Conservation (phyloP, 2,797 vertebrate species). For the Danionella dracula region DNA sequence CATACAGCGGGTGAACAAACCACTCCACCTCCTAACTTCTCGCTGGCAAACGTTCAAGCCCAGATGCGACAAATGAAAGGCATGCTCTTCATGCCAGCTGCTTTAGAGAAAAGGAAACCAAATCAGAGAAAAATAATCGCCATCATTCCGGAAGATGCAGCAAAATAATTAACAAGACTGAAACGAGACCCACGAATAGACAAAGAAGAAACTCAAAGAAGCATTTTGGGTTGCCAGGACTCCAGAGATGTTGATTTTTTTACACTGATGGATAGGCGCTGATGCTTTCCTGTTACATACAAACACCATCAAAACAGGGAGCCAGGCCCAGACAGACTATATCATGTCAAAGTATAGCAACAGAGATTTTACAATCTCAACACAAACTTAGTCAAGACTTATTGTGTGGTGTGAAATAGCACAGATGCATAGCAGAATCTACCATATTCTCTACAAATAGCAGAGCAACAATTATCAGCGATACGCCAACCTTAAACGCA, state of each 20-base stretch:
- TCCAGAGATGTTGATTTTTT: slow-evolving; percentile 6
- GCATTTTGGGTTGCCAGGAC: slow-evolving; percentile 21
- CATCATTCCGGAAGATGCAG: slow-evolving; percentile 48
- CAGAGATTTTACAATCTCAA: slow-evolving; percentile 13
- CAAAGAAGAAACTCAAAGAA: slow-evolving; percentile 42
- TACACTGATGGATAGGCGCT: slow-evolving; percentile 14
- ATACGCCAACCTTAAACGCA: too few species aligned
- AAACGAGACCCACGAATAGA: slow-evolving; percentile 34
- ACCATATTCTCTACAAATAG: neutral
- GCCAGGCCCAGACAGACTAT: slow-evolving; percentile 7
- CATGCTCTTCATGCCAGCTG: slow-evolving; percentile 54
- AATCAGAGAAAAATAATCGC: slow-evolving; percentile 42
- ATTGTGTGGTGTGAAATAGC: neutral
- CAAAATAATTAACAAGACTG: slow-evolving; percentile 43
- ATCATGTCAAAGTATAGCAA: slow-evolving; percentile 20
- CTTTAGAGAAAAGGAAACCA: slow-evolving; percentile 48
- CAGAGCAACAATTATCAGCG: too few species aligned
- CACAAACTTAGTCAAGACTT: slow-evolving; percentile 15
- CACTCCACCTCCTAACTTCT: slow-evolving; percentile 45
- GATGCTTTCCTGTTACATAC: slow-evolving; percentile 2
- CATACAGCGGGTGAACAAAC: slow-evolving; percentile 27
- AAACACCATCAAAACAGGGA: slow-evolving; percentile 15
- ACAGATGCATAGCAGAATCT: slow-evolving; percentile 18
- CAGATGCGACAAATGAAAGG: slow-evolving; percentile 55
- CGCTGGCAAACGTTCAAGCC: slow-evolving; percentile 41